Evolutionary conservation across 2,113 vertebrate species (phyloP), one percentile per base, ranked within the genome.

Genomic region (Illadopsis cleaveri): DNA sequence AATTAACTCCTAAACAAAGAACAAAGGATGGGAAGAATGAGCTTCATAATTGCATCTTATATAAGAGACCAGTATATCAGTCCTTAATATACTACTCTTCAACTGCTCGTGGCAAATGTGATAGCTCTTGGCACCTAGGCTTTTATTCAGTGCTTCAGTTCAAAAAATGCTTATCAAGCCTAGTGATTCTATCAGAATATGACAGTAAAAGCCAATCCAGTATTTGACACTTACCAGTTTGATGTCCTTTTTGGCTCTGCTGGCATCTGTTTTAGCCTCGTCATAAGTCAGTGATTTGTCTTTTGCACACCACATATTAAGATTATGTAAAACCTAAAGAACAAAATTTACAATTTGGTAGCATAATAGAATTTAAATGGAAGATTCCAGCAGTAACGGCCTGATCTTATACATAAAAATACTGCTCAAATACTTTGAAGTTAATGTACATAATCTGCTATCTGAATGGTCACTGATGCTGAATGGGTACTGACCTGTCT

Each of bases 221-320:
- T 27, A 42, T 60, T 70, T 66, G 35, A 51, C 42, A 86, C 93
- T 96, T 97, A 99, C 99, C 98, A 99, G 58, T 91, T 97, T 99
- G 96, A 99, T 98, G 95, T 99, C 99, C 94, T 99, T 99, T 91
- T 98, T 99, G 65, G 99, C 99, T 80, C 96, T 98, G 35, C 91
- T 97, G 33, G 99, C 99, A 80, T 99, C 99, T 0, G 97, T 96
- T 98, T 99, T 99, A 88, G 99, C 99, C 96, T 99, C 98, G 96
- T 99, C 99, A 0, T 99, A 99, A 31, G 98, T 99, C 96, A 99
- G 89, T 31, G 98, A 98, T 83, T 99, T 99, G 90, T 98, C 98
- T 94, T 97, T 98, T 62, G 98, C 98, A 62, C 99, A 99, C 99
- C 99, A 99, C 99, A 99, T 99, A 94, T 99, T 99, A 82, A 99